Evolutionary conservation across 2,797 vertebrate genomes (phyloP), one percentile per base, ranked within the genome.

Genomic region (Argentina silus): DNA sequence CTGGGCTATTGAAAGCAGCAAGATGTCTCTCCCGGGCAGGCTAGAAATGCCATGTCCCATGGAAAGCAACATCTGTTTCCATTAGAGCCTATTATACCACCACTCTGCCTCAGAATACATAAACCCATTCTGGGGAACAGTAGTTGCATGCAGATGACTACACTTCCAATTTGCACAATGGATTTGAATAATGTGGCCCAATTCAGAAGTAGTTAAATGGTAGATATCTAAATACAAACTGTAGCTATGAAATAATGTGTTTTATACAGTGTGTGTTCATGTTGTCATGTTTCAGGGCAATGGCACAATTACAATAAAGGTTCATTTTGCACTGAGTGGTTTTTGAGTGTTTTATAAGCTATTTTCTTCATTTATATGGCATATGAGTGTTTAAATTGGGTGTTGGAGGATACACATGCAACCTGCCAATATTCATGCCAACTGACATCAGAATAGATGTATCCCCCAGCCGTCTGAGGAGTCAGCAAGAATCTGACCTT

Each of bases 131-230:
- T 73, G 73, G 71, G 75, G 27, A 36, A 11, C 53, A 74, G 80
- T 65, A 21, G 85, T 85, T 78, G 79, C 89, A 80, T 82, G 70
- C 85, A 88, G 84, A 91, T 90, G 88, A 90, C 87, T 89, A 86
- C 87, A 87, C 88, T 87, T 85, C 83, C 86, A 83, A 87, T 90
- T 86, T 89, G 87, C 84, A 53, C 14, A 4, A 36, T 36, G 27
- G 27, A 36, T 36, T 36, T 36, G 27, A 36, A 36, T 36, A 36
- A 36, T 36, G 27, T 36, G 27, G 27, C 27, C 1, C 4, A n/a
- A 36, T 36, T 36, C 27, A 36, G 27, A 36, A 36, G 27, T 36
- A 36, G 27, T 36, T 36, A 36, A 36, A 36, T 4, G 2, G 27
- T 36, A 36, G 1, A 36, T 36, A 36, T 36, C 27, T 36, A 36